Conservation (phyloP, 2,797 vertebrate species). For the Darevskia mixta region DNA sequence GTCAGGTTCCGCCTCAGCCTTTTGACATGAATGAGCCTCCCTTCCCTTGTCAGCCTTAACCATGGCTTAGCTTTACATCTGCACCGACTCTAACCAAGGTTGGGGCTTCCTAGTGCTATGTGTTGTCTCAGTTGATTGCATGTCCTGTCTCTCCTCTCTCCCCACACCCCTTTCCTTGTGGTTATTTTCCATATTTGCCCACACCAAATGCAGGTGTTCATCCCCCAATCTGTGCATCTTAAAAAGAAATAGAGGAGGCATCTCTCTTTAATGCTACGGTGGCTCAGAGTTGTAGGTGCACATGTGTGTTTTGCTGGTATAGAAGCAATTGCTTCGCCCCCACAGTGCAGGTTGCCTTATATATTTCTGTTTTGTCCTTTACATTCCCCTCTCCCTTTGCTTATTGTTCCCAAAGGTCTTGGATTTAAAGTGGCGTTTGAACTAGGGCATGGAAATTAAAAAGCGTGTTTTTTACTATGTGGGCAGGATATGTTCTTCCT, state of each 20-base stretch:
- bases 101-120: background rate
- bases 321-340: background rate
- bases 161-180: background rate
- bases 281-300: background rate
- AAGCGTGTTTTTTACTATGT: background rate
- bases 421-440: background rate
- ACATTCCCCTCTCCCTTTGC: background rate
- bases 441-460: background rate
- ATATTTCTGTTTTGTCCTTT: background rate
- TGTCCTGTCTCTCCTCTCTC: background rate
- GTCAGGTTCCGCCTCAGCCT: too few species aligned
- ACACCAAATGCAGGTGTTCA: background rate
- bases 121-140: background rate
- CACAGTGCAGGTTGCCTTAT: background rate
- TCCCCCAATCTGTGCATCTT: too few species aligned
- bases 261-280: background rate
- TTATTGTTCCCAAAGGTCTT: background rate
- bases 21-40: too few species aligned
- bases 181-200: constrained; percentile 3
- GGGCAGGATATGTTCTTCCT: background rate
- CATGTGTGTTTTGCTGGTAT: background rate
- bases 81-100: too few species aligned
- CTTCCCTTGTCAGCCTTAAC: background rate
- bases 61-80: too few species aligned
- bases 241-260: background rate